Evolutionary conservation across 2,888 invertebrate genomes (phyloP).

Genomic region (Theretra japonica): DNA sequence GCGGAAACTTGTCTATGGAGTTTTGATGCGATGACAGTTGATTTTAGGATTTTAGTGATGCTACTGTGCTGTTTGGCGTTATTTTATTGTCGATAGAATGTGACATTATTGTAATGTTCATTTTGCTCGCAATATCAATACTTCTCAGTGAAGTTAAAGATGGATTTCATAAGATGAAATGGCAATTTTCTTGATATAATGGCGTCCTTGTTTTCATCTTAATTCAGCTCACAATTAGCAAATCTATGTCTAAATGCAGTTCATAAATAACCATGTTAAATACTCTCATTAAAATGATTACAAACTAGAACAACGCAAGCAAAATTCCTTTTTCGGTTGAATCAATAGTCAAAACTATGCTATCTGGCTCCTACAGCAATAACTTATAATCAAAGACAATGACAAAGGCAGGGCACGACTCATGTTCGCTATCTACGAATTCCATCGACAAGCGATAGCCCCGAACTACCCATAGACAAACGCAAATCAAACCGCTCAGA

Average conservation of each 20-base stretch:
- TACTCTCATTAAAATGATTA: too few relatives aligned
- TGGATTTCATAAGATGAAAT: not conserved
- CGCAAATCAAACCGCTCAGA: constrained; percentile 33
- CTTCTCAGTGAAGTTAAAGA: too few relatives aligned
- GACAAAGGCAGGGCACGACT: constrained; percentile 25
- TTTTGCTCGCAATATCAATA: too few relatives aligned
- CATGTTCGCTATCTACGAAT: constrained; percentile 25
- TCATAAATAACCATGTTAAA: too few relatives aligned
- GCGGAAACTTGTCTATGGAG: constrained; percentile 74
- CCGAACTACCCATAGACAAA: constrained; percentile 30
- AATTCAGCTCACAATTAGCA: not conserved
- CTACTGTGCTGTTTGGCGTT: not conserved
- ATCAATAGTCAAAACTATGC: not conserved
- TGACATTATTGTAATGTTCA: too few relatives aligned
- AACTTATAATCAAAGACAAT: constrained; percentile 4
- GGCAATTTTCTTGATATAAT: not conserved
- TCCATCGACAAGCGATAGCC: constrained; percentile 25
- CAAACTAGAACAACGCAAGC: too few relatives aligned
- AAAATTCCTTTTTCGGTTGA: not conserved
- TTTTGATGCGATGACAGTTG: constrained; percentile 62
- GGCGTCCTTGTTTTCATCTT: not conserved
- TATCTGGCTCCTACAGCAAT: not conserved
- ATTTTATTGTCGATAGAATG: not conserved
- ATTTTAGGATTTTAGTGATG: constrained; percentile 27
- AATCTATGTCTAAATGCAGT: too few relatives aligned